Evolutionary conservation across 2,888 invertebrate genomes (phyloP).

Genomic region (Gastracanthus pulcherrimus): DNA sequence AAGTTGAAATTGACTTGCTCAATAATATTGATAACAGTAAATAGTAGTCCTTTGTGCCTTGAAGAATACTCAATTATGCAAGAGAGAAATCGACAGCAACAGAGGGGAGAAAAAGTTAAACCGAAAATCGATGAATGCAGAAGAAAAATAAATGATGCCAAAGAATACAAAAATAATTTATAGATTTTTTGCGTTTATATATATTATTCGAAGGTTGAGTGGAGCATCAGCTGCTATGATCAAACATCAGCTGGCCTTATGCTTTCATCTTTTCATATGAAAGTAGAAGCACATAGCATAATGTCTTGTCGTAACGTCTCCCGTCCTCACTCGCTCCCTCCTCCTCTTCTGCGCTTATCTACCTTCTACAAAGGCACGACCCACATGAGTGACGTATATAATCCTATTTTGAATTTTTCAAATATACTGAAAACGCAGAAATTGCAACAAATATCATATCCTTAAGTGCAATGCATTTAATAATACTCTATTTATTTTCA

Average conservation of each 20-base stretch:
- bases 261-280: conserved; percentile 26
- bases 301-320: conserved; percentile 30
- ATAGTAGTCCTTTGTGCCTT: too few relatives aligned
- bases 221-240: conserved; percentile 35
- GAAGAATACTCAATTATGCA: neutral
- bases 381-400: neutral
- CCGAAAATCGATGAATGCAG: neutral
- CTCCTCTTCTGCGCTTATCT: conserved; percentile 3
- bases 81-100: neutral
- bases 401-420: conserved; percentile 1
- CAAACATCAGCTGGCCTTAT: conserved; percentile 33
- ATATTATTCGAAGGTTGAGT: conserved; percentile 21
- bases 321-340: neutral
- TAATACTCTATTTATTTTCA: too few relatives aligned
- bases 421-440: neutral
- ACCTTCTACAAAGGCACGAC: neutral
- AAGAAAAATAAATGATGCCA: neutral
- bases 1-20: too few relatives aligned
- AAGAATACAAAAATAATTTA: neutral
- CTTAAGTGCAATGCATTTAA: too few relatives aligned
- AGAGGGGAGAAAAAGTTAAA: neutral
- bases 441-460: too few relatives aligned
- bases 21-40: too few relatives aligned
- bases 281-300: conserved; percentile 18
- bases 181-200: neutral